These are phyloP conservation scores for Pteruthius melanotis DNA, from an alignment of 2,113 vertebrate genomes.

Conservation along the genomic window DNA sequence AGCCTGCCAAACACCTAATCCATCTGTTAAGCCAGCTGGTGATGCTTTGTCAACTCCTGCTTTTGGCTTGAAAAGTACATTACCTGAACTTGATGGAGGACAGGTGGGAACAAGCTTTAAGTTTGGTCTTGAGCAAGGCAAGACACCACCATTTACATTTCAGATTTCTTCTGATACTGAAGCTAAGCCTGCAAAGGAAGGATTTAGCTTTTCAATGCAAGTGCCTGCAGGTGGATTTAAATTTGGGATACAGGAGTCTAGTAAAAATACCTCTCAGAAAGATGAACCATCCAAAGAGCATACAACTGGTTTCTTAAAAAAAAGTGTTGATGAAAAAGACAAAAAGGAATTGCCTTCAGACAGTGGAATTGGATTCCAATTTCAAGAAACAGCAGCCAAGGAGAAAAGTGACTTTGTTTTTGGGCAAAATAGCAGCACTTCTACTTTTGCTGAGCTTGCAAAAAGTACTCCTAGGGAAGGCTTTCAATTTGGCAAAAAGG, in stretches of 20 bases:
- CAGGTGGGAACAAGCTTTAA: conserved; percentile 78
- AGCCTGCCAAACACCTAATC: conserved; percentile 76
- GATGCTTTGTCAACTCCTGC: conserved; percentile 64
- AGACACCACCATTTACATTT: conserved; percentile 74
- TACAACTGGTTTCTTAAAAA: conserved; percentile 75
- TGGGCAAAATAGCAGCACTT: conserved; percentile 73
- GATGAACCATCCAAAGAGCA: conserved; percentile 46
- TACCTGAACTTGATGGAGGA: conserved; percentile 66
- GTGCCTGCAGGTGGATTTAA: conserved; percentile 77
- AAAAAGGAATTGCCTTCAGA: conserved; percentile 71
- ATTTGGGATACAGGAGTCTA: conserved; percentile 85
- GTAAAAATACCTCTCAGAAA: conserved; percentile 53
- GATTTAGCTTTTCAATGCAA: conserved; percentile 83
- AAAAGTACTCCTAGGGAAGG: conserved; percentile 71
- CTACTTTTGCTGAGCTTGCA: conserved; percentile 91
- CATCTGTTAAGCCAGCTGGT: conserved; percentile 62
- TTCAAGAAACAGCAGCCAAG: conserved; percentile 45
- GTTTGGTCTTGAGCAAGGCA: conserved; percentile 82
- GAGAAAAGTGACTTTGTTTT: conserved; percentile 75
- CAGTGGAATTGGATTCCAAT: background rate
- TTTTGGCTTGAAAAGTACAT: conserved; percentile 71
- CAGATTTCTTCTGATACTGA: conserved; percentile 69
- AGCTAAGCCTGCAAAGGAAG: conserved; percentile 67
- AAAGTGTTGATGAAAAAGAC: conserved; percentile 75
- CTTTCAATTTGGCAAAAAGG: conserved; percentile 85